Conservation (phyloP, 2,113 vertebrate species). For the Otocyon megalotis region DNA sequence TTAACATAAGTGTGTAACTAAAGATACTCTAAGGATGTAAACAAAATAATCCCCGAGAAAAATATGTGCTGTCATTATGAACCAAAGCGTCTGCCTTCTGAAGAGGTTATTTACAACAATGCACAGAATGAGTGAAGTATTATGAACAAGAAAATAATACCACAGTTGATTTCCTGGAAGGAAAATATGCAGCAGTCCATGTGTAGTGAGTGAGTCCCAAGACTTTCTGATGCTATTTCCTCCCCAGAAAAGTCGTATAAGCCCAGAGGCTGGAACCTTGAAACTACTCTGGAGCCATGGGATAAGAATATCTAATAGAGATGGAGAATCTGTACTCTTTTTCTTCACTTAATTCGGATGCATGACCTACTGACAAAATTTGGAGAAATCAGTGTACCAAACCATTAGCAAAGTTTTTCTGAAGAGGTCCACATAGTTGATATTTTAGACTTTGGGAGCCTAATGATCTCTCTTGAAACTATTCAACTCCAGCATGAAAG, state of each 20-base stretch:
- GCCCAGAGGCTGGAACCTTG: not conserved
- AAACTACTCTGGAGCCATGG: not conserved
- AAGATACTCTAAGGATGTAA: conserved; percentile 4
- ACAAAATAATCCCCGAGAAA: conserved; percentile 61
- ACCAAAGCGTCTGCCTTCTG: not conserved
- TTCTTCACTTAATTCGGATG: not conserved
- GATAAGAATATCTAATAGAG: not conserved
- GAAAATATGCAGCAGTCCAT: not conserved
- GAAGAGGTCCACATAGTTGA: not conserved
- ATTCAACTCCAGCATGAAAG: not conserved
- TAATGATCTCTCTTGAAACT: not conserved
- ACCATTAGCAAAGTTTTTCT: not conserved
- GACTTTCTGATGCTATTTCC: not conserved
- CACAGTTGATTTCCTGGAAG: not conserved
- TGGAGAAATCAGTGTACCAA: not conserved
- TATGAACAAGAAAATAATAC: conserved; percentile 31
- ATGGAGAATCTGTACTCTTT: not conserved
- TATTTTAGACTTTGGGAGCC: not conserved
- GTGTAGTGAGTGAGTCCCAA: too few species aligned
- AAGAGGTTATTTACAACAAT: not conserved
- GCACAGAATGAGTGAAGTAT: conserved; percentile 20
- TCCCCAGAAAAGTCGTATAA: accelerated
- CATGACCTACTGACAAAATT: not conserved
- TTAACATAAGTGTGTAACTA: not conserved
- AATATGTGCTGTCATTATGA: conserved; percentile 26